Percentiles rank a stretch among this genome's conserved stretches.
Evolutionary conservation across 2,888 invertebrate genomes (phyloP).

Genomic region (Caenorhabditis doughertyi): DNA sequence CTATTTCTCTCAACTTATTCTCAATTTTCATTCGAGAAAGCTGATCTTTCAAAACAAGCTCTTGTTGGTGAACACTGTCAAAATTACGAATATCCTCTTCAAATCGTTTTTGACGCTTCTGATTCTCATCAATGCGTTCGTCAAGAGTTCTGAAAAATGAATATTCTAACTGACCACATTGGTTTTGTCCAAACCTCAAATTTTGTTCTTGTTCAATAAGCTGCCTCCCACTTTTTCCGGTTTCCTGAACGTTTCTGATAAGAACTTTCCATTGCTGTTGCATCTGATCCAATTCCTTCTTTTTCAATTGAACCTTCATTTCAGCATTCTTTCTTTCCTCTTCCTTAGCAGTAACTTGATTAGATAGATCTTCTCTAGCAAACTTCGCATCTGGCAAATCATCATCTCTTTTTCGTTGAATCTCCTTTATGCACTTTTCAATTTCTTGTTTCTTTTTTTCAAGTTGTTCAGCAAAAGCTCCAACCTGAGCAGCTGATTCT

Average conservation of each 20-base stretch:
- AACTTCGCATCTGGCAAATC: slow-evolving; percentile 50
- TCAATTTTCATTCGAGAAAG: slow-evolving; percentile 64
- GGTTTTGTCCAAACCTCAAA: background rate
- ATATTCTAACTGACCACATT: no score
- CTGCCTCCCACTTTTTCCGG: background rate
- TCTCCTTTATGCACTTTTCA: slow-evolving; percentile 15
- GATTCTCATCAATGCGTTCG: slow-evolving; percentile 34
- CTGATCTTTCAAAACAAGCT: slow-evolving; percentile 68
- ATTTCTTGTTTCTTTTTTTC: slow-evolving; percentile 36
- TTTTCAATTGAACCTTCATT: slow-evolving; percentile 44
- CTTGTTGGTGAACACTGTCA: slow-evolving; percentile 39
- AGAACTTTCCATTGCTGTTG: slow-evolving; percentile 9
- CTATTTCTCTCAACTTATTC: slow-evolving; percentile 19
- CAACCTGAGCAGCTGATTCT: slow-evolving; percentile 60
- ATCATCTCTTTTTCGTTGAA: slow-evolving; percentile 24
- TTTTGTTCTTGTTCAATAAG: slow-evolving; percentile 25
- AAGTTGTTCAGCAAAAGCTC: slow-evolving; percentile 49
- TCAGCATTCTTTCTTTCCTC: slow-evolving; percentile 41
- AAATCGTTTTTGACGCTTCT: slow-evolving; percentile 40
- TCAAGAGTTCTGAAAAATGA: slow-evolving; percentile 13
- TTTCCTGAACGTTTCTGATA: slow-evolving; percentile 4
- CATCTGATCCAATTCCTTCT: slow-evolving; percentile 33
- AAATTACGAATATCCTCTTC: slow-evolving; percentile 51
- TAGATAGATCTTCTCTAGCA: slow-evolving; percentile 15
- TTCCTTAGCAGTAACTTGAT: background rate